These are phyloP conservation scores for Lathamus discolor DNA, from an alignment of 2,113 vertebrate genomes.

Conservation along the genomic window DNA sequence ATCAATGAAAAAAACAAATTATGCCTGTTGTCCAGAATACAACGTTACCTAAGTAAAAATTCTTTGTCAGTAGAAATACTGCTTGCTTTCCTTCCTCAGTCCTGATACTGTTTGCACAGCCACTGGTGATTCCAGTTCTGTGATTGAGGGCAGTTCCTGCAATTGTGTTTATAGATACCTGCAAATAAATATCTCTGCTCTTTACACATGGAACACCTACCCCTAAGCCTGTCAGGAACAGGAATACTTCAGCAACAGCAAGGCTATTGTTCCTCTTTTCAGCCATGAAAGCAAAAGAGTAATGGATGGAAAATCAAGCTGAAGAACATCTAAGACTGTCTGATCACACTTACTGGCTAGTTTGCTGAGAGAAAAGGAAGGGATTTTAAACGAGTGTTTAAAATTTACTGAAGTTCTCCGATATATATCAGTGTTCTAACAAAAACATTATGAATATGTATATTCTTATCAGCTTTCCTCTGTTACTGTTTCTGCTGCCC, in stretches of 20 bases:
- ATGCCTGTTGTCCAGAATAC: neutral
- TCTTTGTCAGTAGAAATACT: neutral
- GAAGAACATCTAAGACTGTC: neutral
- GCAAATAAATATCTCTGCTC: neutral
- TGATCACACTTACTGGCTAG: neutral
- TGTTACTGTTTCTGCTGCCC: neutral
- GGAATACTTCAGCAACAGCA: neutral
- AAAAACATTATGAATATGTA: neutral
- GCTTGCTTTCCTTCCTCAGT: neutral
- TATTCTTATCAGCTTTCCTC: neutral
- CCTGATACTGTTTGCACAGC: neutral
- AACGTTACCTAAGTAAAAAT: neutral
- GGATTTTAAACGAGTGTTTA: neutral
- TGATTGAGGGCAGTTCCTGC: neutral
- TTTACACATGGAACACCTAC: neutral
- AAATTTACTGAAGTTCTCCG: neutral
- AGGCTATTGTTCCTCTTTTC: neutral
- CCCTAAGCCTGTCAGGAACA: neutral
- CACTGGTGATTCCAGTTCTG: neutral
- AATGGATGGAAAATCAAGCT: neutral
- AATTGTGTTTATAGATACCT: neutral
- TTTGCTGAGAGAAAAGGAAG: neutral
- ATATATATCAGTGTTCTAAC: neutral
- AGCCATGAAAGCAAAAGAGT: neutral
- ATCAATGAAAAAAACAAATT: neutral